These are phyloP conservation scores for Trichomycterus rosablanca DNA, from an alignment of 2,113 vertebrate species.

Conservation along the genomic window DNA sequence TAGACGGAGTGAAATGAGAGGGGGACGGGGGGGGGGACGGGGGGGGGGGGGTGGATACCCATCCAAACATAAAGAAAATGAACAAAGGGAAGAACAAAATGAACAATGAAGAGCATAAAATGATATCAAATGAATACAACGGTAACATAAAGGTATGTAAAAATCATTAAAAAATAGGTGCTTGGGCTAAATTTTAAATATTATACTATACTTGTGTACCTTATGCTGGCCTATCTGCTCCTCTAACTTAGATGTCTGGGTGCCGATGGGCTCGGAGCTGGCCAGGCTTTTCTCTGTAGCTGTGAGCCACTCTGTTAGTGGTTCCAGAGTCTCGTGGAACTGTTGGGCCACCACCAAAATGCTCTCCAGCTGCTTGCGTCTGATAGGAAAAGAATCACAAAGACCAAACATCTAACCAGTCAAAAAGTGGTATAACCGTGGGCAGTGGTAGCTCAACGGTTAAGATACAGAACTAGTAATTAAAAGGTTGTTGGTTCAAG, in stretches of 20 bases:
- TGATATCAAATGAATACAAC: conserved; percentile 6
- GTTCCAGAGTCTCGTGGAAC: conserved; percentile 91
- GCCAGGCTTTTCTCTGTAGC: conserved; percentile 82
- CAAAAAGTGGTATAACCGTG: too few relatives aligned
- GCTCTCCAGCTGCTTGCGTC: conserved; percentile 87
- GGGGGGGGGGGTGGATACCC: conserved; percentile 32
- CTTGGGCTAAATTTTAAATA: background rate
- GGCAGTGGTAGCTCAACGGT: too few relatives aligned
- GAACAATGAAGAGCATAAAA: conserved; percentile 25
- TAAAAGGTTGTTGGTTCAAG: too few relatives aligned
- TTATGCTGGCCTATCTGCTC: conserved; percentile 90
- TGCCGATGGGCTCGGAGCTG: conserved; percentile 88
- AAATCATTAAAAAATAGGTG: conserved; percentile 10
- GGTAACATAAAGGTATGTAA: conserved; percentile 11
- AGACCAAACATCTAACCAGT: background rate
- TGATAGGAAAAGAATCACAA: conserved; percentile 42
- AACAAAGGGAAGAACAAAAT: conserved; percentile 19
- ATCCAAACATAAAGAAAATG: conserved; percentile 51
- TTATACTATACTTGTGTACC: conserved; percentile 60
- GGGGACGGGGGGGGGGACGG: conserved; percentile 29
- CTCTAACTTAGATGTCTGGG: conserved; percentile 82
- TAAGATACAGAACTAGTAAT: too few relatives aligned
- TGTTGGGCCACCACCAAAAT: conserved; percentile 89
- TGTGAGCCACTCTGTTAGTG: conserved; percentile 83
- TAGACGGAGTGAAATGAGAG: background rate